Evolutionary conservation across 2,113 vertebrate species (phyloP).

Genomic region (Nesogale talazaci): DNA sequence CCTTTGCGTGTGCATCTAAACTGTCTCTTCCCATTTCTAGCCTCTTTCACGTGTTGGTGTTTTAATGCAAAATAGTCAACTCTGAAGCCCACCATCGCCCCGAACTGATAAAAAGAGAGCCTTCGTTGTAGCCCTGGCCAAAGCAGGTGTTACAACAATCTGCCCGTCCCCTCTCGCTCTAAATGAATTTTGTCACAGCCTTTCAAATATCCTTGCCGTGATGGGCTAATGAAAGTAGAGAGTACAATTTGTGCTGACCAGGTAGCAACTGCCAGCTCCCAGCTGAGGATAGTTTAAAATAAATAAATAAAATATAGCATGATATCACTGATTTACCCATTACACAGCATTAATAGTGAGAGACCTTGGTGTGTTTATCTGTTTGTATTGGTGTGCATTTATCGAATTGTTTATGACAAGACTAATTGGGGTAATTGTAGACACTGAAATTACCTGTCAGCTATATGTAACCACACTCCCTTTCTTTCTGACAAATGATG

Average conservation of each 20-base stretch:
- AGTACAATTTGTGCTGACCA: constrained; percentile 98
- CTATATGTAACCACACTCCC: constrained; percentile 97
- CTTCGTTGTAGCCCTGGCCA: constrained; percentile 94
- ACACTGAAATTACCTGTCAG: constrained; percentile 99
- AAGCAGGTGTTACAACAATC: constrained; percentile 98
- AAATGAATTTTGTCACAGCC: constrained; percentile 99
- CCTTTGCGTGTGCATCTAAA: constrained; percentile 75
- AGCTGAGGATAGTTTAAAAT: constrained; percentile 92
- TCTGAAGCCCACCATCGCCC: constrained; percentile 71
- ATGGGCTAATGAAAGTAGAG: constrained; percentile 99
- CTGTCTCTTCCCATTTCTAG: constrained; percentile 78
- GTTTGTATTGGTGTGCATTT: constrained; percentile 98
- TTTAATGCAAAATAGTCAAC: constrained; percentile 78
- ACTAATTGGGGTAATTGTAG: constrained; percentile 99
- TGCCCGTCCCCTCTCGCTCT: constrained; percentile 89
- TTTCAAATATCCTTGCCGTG: constrained; percentile 94
- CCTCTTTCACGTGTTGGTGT: constrained; percentile 84
- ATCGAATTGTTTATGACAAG: constrained; percentile 99
- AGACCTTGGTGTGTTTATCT: constrained; percentile 95
- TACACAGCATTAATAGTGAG: constrained; percentile 96
- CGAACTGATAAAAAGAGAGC: constrained; percentile 82
- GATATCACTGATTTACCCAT: constrained; percentile 96
- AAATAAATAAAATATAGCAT: constrained; percentile 91
- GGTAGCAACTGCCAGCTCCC: constrained; percentile 94
- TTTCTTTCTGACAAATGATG: constrained; percentile 98